Evolutionary conservation across 2,113 vertebrate genomes (phyloP).

Genomic region (Pelvicachromis taeniatus): DNA sequence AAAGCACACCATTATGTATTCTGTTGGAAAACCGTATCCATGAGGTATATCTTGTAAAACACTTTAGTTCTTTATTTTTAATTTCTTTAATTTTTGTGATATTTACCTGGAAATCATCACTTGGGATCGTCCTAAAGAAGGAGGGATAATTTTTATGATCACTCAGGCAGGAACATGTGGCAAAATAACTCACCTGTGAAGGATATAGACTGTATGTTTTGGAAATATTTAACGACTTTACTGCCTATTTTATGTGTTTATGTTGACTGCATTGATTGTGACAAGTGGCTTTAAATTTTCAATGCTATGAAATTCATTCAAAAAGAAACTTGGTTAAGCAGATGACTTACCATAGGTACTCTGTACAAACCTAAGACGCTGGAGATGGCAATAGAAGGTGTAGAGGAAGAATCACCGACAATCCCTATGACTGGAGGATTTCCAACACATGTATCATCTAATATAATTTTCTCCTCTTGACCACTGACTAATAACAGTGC

Average conservation of each 20-base stretch:
- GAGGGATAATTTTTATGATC: background rate
- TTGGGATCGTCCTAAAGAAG: background rate
- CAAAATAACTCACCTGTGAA: conserved; percentile 9
- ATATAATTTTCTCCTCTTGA: conserved; percentile 10
- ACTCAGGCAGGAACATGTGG: background rate
- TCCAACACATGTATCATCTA: conserved; percentile 29
- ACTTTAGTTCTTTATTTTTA: background rate
- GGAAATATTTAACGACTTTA: no score
- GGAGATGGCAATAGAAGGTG: background rate
- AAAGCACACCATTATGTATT: background rate
- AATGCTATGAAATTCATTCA: background rate
- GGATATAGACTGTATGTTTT: background rate
- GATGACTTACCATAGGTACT: conserved; percentile 59
- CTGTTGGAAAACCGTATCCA: background rate
- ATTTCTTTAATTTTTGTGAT: background rate
- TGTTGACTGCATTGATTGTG: background rate
- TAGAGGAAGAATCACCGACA: background rate
- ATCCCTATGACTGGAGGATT: conserved; percentile 37
- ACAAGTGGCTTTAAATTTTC: background rate
- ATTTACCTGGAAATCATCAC: conserved; percentile 7
- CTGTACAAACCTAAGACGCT: background rate
- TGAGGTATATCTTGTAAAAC: background rate
- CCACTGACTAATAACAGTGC: conserved; percentile 48
- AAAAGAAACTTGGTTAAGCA: background rate
- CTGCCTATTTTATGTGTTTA: no score